Base-by-base conservation (phyloP, 2,888 invertebrate species). In the Salpingus planirostris region DNA sequence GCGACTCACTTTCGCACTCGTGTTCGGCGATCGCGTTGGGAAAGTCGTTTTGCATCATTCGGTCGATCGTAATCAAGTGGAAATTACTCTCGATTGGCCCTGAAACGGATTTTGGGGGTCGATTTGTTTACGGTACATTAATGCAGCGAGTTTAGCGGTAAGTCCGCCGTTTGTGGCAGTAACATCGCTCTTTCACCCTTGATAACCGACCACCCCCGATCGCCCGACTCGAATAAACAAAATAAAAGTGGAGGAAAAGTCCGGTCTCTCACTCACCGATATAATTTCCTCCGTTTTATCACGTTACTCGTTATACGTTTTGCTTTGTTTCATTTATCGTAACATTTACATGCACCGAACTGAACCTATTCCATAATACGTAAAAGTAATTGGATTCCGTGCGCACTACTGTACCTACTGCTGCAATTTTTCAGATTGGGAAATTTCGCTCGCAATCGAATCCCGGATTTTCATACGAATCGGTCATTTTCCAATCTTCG, bases 61-160 rank as follows among this genome's bases (percentile, higher is more conserved):
- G n/a, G n/a, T 45, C 33, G 38, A 26, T 33, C 38, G 43, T 36
- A 38, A 40, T 36, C 41, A 37, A 41, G 33, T 37, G 38, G 36
- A 34, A 31, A 34, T 44, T 39, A 38, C 28, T 40, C n/a, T n/a
- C n/a, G n/a, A n/a, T n/a, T n/a, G n/a, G n/a, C n/a, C 47, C 41
- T 46, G 40, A 36, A 36, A 32, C 30, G 11, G 15, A 36, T n/a
- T n/a, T n/a, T n/a, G n/a, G n/a, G 29, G 33, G 36, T 28, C 30
- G 40, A 36, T 36, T 36, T 40, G 39, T 42, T 43, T 39, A 38
- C 37, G 36, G 32, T 38, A 38, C 43, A 43, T 46, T 43, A 42
- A 37, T 33, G 26, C 24, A 33, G 33, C 30, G 37, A 29, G 33
- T 35, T 25, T 15, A 27, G 35, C 30, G 30, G 26, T 30, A 27